These are phyloP conservation scores for Leucoptera coffeella DNA, from an alignment of 2,888 invertebrate genomes.

Conservation along the genomic window DNA sequence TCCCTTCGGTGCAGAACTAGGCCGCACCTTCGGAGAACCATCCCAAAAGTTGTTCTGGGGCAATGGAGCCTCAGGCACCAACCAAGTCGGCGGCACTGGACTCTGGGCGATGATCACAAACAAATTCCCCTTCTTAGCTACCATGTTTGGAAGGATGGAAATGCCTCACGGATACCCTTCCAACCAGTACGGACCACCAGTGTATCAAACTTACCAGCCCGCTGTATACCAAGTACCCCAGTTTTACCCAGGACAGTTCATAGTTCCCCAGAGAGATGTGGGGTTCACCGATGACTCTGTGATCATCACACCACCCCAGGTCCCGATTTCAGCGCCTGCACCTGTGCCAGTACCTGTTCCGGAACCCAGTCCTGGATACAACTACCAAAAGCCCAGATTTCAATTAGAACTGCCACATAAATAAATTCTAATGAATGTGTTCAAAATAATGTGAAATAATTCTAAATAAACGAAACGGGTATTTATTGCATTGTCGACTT, in stretches of 20 bases:
- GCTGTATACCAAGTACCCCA: conserved; percentile 14
- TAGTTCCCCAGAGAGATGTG: conserved; percentile 20
- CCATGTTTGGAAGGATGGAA: conserved; percentile 39
- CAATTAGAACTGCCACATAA: conserved; percentile 33
- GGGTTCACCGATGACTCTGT: conserved; percentile 38
- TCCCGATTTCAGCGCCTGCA: conserved; percentile 19
- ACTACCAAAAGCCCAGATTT: conserved; percentile 33
- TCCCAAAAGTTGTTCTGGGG: conserved; percentile 31
- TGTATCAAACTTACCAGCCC: conserved; percentile 11
- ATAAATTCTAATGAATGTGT: too few species aligned
- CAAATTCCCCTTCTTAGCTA: conserved; percentile 35
- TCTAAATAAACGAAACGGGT: too few species aligned
- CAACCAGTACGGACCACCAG: conserved; percentile 11
- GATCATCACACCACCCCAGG: conserved; percentile 37
- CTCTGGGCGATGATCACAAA: conserved; percentile 34
- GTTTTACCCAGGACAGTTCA: conserved; percentile 8
- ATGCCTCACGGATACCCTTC: conserved; percentile 17
- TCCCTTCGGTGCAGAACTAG: conserved; percentile 19
- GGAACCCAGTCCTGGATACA: conserved; percentile 19
- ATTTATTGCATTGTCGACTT: too few species aligned
- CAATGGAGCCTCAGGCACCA: conserved; percentile 20
- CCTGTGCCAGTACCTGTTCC: conserved; percentile 14
- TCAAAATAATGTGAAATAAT: too few species aligned
- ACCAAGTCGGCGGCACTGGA: conserved; percentile 40
- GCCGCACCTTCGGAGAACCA: conserved; percentile 21